Base-by-base conservation (phyloP, 2,888 invertebrate species). In the Harpalus rufipes region DNA sequence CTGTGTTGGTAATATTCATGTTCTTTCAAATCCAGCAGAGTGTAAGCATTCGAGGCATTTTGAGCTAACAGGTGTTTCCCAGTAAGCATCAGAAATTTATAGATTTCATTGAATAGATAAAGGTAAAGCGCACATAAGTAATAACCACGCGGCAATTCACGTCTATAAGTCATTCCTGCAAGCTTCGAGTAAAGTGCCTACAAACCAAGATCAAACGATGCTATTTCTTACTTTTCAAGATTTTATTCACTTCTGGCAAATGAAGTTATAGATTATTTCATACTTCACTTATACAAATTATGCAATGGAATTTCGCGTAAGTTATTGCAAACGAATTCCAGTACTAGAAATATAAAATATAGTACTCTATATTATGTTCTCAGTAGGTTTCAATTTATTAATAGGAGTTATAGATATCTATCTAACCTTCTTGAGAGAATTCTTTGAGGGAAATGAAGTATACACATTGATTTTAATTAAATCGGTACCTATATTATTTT, bases 41-140 rank as follows among this genome's bases (percentile, higher is more conserved):
- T 12, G 44, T n/a, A 68, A 68, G 68, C 32, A 68, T 68, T 68
- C 68, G n/a, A 68, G 32, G 68, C 32, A 68, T 68, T 68, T 68
- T 25, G 12, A 39, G 65, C 65, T 65, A 65, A 68, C 68, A 68
- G 68, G 68, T 68, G 68, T 68, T 68, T 68, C 68, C 32, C 68
- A 68, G 68, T 39, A n/a, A 32, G 68, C 68, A 68, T 68, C 68
- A 39, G 68, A 32, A 68, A 68, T 68, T 68, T 68, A 68, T 68
- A 68, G 68, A 68, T 68, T 68, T 68, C 68, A 39, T 39, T 68
- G 32, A 32, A 68, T 68, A 68, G 68, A 68, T 68, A 68, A 68
- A 68, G 68, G 68, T 68, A 68, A 68, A 68, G 68, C 32, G 68
- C 68, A 39, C 68, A 68, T 68, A 68, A 68, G 68, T 68, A 68